phyloP scores from a whole-genome alignment of 2,888 invertebrate genomes.

The Globia sparganii region DNA sequence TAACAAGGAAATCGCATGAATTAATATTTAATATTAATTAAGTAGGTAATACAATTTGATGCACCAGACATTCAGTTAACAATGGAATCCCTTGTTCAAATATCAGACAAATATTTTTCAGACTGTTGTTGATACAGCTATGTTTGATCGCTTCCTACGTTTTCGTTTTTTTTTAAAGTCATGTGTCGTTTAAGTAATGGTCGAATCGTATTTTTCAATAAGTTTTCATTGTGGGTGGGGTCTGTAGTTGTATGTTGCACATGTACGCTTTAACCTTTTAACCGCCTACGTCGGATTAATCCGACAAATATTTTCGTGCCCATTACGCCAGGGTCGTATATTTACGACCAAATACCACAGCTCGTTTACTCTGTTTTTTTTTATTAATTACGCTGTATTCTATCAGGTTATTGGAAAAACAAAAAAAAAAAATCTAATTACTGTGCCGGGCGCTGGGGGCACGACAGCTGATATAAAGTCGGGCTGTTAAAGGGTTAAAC shows the following conservation, averaged over 20 bases:
- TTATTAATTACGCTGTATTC: too few species aligned
- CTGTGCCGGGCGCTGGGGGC: too few species aligned
- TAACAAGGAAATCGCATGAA: constrained; percentile 4
- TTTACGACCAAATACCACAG: too few species aligned
- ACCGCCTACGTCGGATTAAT: too few species aligned
- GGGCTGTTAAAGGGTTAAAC: too few species aligned
- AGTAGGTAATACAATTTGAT: constrained; percentile 6
- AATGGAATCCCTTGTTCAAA: constrained; percentile 48
- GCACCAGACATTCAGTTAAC: constrained; percentile 11
- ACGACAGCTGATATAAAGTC: too few species aligned
- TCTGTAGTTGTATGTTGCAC: background rate
- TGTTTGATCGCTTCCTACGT: constrained; percentile 33
- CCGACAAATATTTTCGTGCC: too few species aligned
- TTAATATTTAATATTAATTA: constrained; percentile 6
- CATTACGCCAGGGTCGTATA: too few species aligned
- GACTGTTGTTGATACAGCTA: constrained; percentile 4
- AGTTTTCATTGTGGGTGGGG: background rate
- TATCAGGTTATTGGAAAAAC: too few species aligned
- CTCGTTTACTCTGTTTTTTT: too few species aligned
- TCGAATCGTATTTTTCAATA: constrained; percentile 19
- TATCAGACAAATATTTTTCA: constrained; percentile 3
- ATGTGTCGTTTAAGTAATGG: constrained; percentile 30
- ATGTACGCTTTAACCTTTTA: background rate
- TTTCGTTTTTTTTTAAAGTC: constrained; percentile 44
- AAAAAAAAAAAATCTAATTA: too few species aligned